These are phyloP conservation scores for Dendroctonus valens DNA, from an alignment of 1,140 invertebrate genomes.

Conservation along the genomic window DNA sequence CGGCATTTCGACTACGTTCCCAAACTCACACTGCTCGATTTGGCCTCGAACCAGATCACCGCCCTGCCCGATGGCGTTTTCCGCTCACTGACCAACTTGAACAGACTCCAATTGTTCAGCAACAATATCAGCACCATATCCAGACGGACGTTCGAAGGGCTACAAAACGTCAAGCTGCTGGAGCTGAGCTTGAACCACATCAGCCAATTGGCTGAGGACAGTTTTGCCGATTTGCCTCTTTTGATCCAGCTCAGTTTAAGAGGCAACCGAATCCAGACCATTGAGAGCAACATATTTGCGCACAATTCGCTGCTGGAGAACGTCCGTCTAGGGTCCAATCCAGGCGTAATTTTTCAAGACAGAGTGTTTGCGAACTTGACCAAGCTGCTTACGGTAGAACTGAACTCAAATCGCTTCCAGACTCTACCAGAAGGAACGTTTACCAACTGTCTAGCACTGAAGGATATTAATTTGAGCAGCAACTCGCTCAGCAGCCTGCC, in stretches of 20 bases:
- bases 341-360: slow-evolving; percentile 13
- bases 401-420: slow-evolving; percentile 6
- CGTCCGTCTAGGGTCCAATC: slow-evolving; percentile 11
- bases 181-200: slow-evolving; percentile 30
- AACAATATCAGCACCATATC: slow-evolving; percentile 30
- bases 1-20: slow-evolving; percentile 22
- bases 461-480: slow-evolving; percentile 9
- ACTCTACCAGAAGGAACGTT: slow-evolving; percentile 11
- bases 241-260: slow-evolving; percentile 10
- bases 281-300: slow-evolving; percentile 7
- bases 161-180: slow-evolving; percentile 26
- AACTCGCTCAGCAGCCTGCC: slow-evolving; percentile 13
- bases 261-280: slow-evolving; percentile 9
- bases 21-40: slow-evolving; percentile 11
- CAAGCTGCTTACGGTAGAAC: slow-evolving; percentile 1
- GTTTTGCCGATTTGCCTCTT: slow-evolving; percentile 8
- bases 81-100: slow-evolving; percentile 22
- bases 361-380: slow-evolving; percentile 18
- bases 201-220: slow-evolving; percentile 8
- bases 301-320: slow-evolving; percentile 18
- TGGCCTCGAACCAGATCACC: slow-evolving; percentile 8
- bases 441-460: slow-evolving; percentile 3
- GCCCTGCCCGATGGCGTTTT: slow-evolving; percentile 16
- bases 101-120: slow-evolving; percentile 22
- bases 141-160: slow-evolving; percentile 20